Base-by-base conservation (phyloP, 2,113 vertebrate species). In the Pseudonaja textilis region DNA sequence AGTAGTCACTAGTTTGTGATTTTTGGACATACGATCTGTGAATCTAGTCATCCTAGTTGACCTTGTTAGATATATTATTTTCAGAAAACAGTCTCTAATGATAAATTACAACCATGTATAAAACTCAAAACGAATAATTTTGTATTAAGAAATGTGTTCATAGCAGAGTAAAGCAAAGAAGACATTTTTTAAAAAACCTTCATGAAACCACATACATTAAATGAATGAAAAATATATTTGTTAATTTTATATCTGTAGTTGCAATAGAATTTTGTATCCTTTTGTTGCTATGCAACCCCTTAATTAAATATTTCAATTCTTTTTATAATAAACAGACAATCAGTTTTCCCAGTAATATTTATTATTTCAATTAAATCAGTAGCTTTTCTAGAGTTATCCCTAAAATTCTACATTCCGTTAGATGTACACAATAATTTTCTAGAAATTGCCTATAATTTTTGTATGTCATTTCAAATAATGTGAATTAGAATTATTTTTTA, bases 271-370 rank as follows among this genome's bases (percentile, higher is more conserved):
- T 97, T 95, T 97, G 9, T 97, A 96, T 97, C 97, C 97, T 97
- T 98, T 98, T 98, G 98, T 98, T 98, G 98, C 98, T 98, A 97
- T 99, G 98, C 98, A 99, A 98, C 97, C 97, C 95, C 97, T 97
- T 96, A 97, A 96, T 95, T 95, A 96, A 97, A 95, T 55, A 95
- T 94, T 96, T 97, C 96, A 96, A 93, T 95, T 94, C 93, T 96
- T 26, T 97, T 96, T 98, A 90, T 96, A 92, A 92, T 93, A 81
- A 90, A 88, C n/a, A 91, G 98, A 99, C 98, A 99, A 98, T 99
- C 98, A 97, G 57, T 97, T 97, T 97, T 95, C 94, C 97, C 96
- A 94, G 96, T 95, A 97, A 95, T 98, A 98, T 98, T 98, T 98
- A 98, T 98, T 98, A 94, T 96, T 97, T 96, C 95, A 96, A 93